Base-by-base conservation (phyloP, 2,113 vertebrate genomes). In the Podarcis cretensis region DNA sequence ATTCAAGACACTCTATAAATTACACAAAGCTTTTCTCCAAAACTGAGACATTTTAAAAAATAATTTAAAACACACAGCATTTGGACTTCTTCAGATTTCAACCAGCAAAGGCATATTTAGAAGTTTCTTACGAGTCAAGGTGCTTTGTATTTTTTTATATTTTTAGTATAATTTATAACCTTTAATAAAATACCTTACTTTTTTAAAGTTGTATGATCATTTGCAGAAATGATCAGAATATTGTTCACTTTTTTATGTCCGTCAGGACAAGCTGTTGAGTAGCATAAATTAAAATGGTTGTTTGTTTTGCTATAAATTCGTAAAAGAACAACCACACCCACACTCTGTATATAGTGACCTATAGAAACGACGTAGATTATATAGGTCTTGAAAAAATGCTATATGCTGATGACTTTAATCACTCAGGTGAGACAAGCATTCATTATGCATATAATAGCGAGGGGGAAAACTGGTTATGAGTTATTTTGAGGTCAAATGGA, bases 371-470 rank as follows among this genome's bases (percentile, higher is more conserved):
- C 12, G 18, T 59, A 21, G 6, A 18, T 76, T 69, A 6, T 20
- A n/a, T 5, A 69, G 1, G 21, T 32, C 0, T 35, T n/a, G 65
- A 75, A 78, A 5, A 3, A 3, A 54, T 57, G 6, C 0, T n/a
- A 20, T 88, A 85, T 14, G 6, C 21, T 23, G 13, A 12, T 65
- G 35, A 66, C 23, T 83, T 68, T 43, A 68, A 12, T 35, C 21
- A 21, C 27, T 89, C 10, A 84, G 69, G 80, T 57, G 30, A 48
- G 54, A 4, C 40, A 75, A 1, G 27, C 65, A 32, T 68, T 63
- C 88, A 3, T 40, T 89, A 81, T 88, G 68, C 1, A 37, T 87
- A 84, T 89, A 10, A 20, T 90, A 85, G 40, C 85, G 6, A 76
- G 54, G 18, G 35, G 18, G 83, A 85, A 2, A 30, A 4, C 16